Percentiles rank a stretch among this genome's conserved stretches.
Evolutionary conservation across 2,797 vertebrate genomes (phyloP).

Genomic region (Eremophila alpestris): DNA sequence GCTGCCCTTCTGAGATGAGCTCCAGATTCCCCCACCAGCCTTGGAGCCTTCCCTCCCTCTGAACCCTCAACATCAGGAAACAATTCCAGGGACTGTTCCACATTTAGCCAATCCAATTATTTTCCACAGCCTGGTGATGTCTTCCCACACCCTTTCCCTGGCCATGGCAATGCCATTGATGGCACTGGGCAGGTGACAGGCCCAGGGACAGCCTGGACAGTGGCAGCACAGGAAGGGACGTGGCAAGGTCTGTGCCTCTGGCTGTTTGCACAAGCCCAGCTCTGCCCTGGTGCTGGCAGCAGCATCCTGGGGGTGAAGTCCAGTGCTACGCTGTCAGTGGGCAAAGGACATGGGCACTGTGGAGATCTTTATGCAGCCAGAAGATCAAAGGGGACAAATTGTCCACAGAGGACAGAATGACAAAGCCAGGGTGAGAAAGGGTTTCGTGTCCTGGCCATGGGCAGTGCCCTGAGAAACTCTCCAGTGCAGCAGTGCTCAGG

Average conservation of each 20-base stretch:
- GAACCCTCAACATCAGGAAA: conserved; percentile 41
- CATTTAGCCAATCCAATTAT: conserved; percentile 16
- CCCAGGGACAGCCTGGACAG: background rate
- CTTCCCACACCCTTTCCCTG: background rate
- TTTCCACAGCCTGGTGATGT: background rate
- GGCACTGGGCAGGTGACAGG: background rate
- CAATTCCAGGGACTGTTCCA: background rate
- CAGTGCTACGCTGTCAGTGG: background rate
- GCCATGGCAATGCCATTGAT: rapidly evolving
- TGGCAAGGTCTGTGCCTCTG: background rate
- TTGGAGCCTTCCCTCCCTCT: conserved; percentile 10
- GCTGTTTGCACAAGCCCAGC: background rate
- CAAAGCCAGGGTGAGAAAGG: background rate
- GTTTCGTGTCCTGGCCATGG: background rate
- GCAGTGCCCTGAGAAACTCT: background rate
- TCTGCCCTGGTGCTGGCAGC: background rate
- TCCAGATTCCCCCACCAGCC: background rate
- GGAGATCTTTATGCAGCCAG: background rate
- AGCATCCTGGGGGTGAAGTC: background rate
- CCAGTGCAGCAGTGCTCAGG: rapidly evolving
- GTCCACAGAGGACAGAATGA: background rate
- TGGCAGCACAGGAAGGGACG: background rate
- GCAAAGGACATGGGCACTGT: background rate
- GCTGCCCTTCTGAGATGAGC: background rate
- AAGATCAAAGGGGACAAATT: background rate